phyloP scores from a whole-genome alignment of 2,113 vertebrate species.

The Vidua macroura region DNA sequence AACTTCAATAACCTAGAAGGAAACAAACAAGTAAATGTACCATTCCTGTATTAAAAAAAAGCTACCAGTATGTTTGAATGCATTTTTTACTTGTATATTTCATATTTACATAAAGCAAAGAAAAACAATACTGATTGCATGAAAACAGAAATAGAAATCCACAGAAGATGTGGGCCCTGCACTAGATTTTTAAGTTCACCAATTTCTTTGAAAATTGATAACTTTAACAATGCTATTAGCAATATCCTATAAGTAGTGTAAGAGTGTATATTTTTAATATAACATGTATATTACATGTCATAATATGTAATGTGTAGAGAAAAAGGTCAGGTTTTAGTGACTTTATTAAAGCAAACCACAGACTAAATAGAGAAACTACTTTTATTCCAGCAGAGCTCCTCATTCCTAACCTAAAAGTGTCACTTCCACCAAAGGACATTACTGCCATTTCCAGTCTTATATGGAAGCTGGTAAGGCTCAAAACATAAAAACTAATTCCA shows the following conservation, averaged over 20 bases:
- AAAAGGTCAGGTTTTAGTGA: background rate
- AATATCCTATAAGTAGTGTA: background rate
- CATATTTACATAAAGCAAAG: background rate
- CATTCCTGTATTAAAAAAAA: background rate
- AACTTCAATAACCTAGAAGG: background rate
- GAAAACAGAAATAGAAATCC: background rate
- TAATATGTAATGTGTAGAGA: background rate
- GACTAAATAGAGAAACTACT: background rate
- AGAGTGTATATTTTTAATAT: background rate
- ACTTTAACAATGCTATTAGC: background rate
- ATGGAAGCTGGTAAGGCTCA: background rate
- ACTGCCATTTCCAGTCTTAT: background rate
- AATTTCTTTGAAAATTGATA: background rate
- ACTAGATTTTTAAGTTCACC: background rate
- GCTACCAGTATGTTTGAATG: background rate
- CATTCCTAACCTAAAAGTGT: background rate
- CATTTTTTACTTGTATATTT: background rate
- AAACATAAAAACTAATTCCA: background rate
- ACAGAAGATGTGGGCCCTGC: fast-evolving
- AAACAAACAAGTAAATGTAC: background rate
- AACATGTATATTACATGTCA: background rate
- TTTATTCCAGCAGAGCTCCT: background rate
- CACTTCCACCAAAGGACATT: background rate
- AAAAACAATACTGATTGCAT: background rate
- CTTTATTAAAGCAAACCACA: background rate